Conservation (phyloP, 2,888 invertebrate species). For the Drosophila rubida region DNA sequence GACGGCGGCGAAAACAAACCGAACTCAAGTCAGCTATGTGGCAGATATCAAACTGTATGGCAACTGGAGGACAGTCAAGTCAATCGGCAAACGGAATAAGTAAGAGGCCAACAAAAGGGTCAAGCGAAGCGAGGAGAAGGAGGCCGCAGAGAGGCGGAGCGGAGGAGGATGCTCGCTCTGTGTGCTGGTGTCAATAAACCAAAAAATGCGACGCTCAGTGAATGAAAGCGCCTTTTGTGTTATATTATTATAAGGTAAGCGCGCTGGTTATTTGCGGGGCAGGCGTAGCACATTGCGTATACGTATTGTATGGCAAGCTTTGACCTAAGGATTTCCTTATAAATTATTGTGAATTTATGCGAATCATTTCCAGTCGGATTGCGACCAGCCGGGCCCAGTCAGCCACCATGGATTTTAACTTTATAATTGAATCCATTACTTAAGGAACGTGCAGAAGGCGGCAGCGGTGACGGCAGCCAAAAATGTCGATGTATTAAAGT, state of each 20-base stretch:
- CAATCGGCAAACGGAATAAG: slow-evolving; percentile 68
- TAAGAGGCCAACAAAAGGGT: slow-evolving; percentile 70
- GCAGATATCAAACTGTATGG: slow-evolving; percentile 36
- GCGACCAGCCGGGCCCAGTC: slow-evolving; percentile 40
- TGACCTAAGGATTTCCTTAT: slow-evolving; percentile 76
- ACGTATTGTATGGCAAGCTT: slow-evolving; percentile 26
- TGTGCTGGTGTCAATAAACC: slow-evolving; percentile 23
- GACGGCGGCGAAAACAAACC: slow-evolving; percentile 1
- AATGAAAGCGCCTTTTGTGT: slow-evolving; percentile 38
- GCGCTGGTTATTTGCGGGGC: neutral
- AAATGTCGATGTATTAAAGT: slow-evolving; percentile 77
- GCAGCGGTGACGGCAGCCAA: slow-evolving; percentile 62
- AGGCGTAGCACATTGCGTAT: slow-evolving; percentile 2
- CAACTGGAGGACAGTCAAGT: slow-evolving; percentile 51
- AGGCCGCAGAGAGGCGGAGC: neutral
- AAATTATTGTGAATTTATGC: slow-evolving; percentile 81
- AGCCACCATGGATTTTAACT: slow-evolving; percentile 77
- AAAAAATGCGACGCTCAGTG: slow-evolving; percentile 12
- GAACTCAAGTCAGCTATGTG: slow-evolving; percentile 45
- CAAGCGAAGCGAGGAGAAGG: slow-evolving; percentile 51
- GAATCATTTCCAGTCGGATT: slow-evolving; percentile 80
- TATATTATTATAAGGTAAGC: slow-evolving; percentile 13
- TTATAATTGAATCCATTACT: slow-evolving; percentile 80
- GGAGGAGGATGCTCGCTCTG: neutral
- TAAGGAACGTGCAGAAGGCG: slow-evolving; percentile 68